Percentiles rank a stretch among this genome's conserved stretches.
phyloP scores from a whole-genome alignment of 2,888 invertebrate species.

The Zaprionus bogoriensis region DNA sequence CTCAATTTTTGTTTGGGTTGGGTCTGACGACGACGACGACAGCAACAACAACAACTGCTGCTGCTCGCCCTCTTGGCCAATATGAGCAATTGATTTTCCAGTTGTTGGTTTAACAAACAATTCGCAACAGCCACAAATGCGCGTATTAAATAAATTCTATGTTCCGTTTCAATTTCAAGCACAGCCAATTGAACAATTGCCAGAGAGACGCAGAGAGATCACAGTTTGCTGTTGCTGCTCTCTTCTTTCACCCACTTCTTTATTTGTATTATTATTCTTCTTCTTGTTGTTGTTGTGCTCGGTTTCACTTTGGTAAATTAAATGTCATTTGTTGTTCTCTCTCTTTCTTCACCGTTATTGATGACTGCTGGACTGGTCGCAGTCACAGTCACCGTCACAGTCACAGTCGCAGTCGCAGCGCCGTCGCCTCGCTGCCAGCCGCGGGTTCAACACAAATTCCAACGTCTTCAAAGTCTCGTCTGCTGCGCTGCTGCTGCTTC shows the following conservation, averaged over 20 bases:
- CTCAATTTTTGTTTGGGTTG: constrained; percentile 68
- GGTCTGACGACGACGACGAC: constrained; percentile 52
- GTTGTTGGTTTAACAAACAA: constrained; percentile 57
- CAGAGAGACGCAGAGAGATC: constrained; percentile 52
- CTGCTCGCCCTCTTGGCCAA: constrained; percentile 61
- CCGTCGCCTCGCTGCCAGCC: constrained; percentile 36
- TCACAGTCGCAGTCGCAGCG: constrained; percentile 43
- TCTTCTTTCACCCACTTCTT: constrained; percentile 44
- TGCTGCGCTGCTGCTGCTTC: constrained; percentile 37
- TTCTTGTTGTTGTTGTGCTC: constrained; percentile 49
- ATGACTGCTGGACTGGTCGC: constrained; percentile 53
- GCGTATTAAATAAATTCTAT: constrained; percentile 61
- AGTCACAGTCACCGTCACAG: constrained; percentile 42
- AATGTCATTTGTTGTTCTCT: constrained; percentile 64
- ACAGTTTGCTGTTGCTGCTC: constrained; percentile 67
- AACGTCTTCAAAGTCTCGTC: constrained; percentile 70
- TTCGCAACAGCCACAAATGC: constrained; percentile 56
- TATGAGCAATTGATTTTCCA: constrained; percentile 77
- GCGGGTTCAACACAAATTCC: constrained; percentile 74
- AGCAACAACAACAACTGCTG: constrained; percentile 60
- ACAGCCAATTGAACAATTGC: constrained; percentile 75
- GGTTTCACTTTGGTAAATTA: constrained; percentile 70
- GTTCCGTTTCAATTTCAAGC: constrained; percentile 57
- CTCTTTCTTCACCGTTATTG: constrained; percentile 71
- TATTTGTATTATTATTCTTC: constrained; percentile 44